Conservation (phyloP, 2,888 invertebrate genomes). For the Hylaea fasciaria region DNA sequence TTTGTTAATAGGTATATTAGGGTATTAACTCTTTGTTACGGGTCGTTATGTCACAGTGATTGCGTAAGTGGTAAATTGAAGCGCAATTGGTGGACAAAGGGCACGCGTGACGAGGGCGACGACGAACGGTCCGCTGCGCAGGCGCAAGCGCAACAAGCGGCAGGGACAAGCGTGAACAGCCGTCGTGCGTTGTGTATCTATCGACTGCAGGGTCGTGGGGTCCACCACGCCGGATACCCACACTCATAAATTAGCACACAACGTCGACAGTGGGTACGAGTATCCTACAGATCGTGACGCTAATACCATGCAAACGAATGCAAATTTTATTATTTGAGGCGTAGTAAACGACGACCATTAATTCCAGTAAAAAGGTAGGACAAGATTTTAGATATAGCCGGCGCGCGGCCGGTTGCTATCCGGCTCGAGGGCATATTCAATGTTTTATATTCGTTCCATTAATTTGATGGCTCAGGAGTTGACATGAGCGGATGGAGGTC, state of each 20-base stretch:
- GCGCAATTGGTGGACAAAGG: constrained; percentile 70
- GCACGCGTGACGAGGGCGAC: constrained; percentile 30
- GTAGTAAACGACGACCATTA: constrained; percentile 29
- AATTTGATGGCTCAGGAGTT: constrained; percentile 37
- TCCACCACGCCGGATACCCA: constrained; percentile 47
- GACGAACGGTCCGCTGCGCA: background rate
- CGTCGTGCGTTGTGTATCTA: background rate
- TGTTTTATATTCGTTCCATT: constrained; percentile 33
- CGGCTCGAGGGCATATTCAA: constrained; percentile 35
- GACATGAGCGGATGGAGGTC: constrained; percentile 50
- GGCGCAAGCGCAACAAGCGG: constrained; percentile 10
- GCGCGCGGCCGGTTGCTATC: constrained; percentile 37
- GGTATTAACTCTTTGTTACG: constrained; percentile 15
- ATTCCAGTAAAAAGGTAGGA: constrained; percentile 20
- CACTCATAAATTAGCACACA: constrained; percentile 51
- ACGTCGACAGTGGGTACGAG: constrained; percentile 13
- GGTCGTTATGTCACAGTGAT: constrained; percentile 53
- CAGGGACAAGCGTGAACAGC: constrained; percentile 1
- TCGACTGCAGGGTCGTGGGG: constrained; percentile 32
- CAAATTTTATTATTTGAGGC: constrained; percentile 23
- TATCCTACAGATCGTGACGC: constrained; percentile 18
- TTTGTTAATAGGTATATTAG: constrained; percentile 26
- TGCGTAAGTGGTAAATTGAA: constrained; percentile 64
- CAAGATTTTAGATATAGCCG: constrained; percentile 18
- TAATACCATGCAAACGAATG: constrained; percentile 28